phyloP scores from a whole-genome alignment of 2,113 vertebrate genomes.

The Menidia beryllina region DNA sequence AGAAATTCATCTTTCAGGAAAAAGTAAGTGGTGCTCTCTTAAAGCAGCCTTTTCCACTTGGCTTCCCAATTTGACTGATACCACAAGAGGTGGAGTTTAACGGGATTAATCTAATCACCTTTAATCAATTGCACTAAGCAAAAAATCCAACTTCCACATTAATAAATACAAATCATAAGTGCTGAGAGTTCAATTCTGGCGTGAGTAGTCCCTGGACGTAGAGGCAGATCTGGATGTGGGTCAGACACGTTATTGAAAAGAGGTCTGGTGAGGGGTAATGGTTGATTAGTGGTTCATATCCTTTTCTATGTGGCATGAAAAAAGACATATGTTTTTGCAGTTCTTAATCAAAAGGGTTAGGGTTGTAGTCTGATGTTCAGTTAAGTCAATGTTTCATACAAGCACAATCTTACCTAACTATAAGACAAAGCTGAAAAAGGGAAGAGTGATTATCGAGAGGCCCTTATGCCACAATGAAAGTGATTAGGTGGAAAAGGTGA shows the following conservation, averaged over 20 bases:
- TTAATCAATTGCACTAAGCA: constrained; percentile 25
- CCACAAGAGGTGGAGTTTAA: not conserved
- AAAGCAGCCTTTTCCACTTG: not conserved
- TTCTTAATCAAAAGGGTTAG: too few relatives aligned
- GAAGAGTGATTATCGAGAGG: too few relatives aligned
- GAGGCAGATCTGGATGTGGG: constrained; percentile 50
- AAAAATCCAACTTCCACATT: constrained; percentile 15
- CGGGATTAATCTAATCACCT: constrained; percentile 16
- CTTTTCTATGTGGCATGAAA: too few relatives aligned
- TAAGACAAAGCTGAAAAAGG: too few relatives aligned
- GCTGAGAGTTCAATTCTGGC: constrained; percentile 25
- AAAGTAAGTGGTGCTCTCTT: not conserved
- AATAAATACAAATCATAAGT: constrained; percentile 26
- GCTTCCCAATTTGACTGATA: not conserved
- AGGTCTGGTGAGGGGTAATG: not conserved
- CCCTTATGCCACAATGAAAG: too few relatives aligned
- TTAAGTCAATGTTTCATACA: too few relatives aligned
- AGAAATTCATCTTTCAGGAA: not conserved
- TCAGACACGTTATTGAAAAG: constrained; percentile 38
- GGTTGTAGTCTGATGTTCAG: too few relatives aligned
- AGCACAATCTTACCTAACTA: too few relatives aligned
- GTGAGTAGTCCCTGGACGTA: constrained; percentile 6
- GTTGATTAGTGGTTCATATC: not conserved
- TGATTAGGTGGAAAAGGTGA: too few relatives aligned
- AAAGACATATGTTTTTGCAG: too few relatives aligned